Conservation (phyloP, 2,888 invertebrate genomes). For the Leptogaster cylindrica region DNA sequence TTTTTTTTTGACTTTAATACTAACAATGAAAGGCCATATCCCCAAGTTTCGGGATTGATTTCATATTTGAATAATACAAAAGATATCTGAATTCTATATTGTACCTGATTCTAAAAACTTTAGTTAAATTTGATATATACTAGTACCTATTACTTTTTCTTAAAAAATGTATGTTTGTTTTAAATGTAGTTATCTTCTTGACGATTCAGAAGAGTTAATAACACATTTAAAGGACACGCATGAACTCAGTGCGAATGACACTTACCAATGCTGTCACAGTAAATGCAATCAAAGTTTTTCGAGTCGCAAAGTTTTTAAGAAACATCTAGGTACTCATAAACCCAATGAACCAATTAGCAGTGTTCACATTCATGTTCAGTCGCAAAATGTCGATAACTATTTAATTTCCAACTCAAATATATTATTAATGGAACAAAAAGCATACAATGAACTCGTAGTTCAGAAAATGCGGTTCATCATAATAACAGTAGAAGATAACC, state of each 20-base stretch:
- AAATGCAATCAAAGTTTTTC: background rate
- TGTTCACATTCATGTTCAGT: background rate
- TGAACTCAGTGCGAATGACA: background rate
- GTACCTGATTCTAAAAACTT: too few relatives aligned
- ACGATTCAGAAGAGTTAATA: background rate
- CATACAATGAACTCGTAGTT: background rate
- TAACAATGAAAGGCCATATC: background rate
- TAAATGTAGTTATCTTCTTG: background rate
- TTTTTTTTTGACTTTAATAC: background rate
- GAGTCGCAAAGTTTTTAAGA: background rate
- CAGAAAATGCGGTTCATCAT: background rate
- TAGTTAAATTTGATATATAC: background rate
- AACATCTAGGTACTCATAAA: background rate
- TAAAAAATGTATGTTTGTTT: background rate
- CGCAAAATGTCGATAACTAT: background rate
- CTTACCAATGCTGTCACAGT: background rate
- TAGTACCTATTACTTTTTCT: background rate
- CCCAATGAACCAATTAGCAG: background rate
- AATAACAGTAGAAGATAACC: background rate
- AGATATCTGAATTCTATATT: too few relatives aligned
- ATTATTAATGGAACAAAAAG: background rate
- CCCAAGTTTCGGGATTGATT: conserved; percentile 3
- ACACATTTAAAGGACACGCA: background rate
- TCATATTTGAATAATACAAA: too few relatives aligned
- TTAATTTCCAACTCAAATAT: background rate